Evolutionary conservation across 2,888 invertebrate species (phyloP).

Genomic region (Schizaphis graminum): DNA sequence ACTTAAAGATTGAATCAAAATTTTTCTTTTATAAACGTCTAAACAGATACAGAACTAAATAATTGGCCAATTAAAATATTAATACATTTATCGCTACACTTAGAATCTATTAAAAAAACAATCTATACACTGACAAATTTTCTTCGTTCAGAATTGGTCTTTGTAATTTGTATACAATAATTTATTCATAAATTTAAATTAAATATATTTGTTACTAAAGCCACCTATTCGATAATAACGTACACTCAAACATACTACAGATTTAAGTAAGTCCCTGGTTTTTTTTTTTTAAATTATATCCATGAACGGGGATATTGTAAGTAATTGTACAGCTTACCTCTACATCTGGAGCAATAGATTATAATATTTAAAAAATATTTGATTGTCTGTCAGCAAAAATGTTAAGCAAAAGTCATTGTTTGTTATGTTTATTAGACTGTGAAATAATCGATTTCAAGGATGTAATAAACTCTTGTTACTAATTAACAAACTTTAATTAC

Average conservation of each 20-base stretch:
- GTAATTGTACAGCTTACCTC: too few species aligned
- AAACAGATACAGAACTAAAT: not conserved
- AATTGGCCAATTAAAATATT: not conserved
- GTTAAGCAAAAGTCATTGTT: not conserved
- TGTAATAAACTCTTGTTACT: not conserved
- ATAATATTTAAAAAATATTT: not conserved
- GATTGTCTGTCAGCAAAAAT: too few species aligned
- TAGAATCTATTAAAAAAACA: not conserved
- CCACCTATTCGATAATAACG: too few species aligned
- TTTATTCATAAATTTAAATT: too few species aligned
- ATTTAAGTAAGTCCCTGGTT: too few species aligned
- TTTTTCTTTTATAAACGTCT: not conserved
- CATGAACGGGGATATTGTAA: too few species aligned
- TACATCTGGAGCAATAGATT: not conserved
- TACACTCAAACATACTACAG: too few species aligned
- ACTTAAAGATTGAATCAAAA: not conserved
- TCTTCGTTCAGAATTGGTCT: not conserved
- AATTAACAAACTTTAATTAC: slow-evolving; percentile 45
- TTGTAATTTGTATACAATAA: too few species aligned
- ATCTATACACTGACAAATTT: not conserved
- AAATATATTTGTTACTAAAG: too few species aligned
- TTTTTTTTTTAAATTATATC: too few species aligned
- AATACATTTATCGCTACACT: not conserved
- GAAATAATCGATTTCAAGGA: not conserved
- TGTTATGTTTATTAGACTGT: not conserved